Conservation (phyloP, 2,888 invertebrate genomes). For the Cetonia aurata region DNA sequence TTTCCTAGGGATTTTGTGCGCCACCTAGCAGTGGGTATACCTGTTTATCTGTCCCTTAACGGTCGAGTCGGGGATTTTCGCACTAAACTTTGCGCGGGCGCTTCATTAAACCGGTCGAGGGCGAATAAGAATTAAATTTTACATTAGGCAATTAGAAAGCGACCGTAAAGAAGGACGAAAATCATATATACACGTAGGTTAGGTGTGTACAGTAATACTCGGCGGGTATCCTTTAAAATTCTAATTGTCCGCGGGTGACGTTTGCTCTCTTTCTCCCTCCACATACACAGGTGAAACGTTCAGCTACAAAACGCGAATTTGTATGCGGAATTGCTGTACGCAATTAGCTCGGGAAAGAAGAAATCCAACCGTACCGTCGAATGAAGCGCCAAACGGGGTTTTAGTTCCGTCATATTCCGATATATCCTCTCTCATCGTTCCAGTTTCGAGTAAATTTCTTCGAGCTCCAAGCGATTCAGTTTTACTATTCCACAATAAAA, state of each 20-base stretch:
- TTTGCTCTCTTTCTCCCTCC: no score
- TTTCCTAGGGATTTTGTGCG: conserved; percentile 19
- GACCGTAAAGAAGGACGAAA: conserved; percentile 37
- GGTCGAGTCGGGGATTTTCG: conserved; percentile 27
- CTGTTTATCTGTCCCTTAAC: conserved; percentile 27
- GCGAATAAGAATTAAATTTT: conserved; percentile 40
- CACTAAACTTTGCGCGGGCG: conserved; percentile 17
- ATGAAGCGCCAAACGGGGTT: conserved; percentile 1
- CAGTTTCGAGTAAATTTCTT: conserved; percentile 25
- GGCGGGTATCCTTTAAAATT: conserved; percentile 30
- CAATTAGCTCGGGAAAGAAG: conserved; percentile 36
- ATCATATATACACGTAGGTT: conserved; percentile 21
- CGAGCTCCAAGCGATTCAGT: conserved; percentile 16
- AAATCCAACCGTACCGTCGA: conserved; percentile 34
- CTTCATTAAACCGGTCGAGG: conserved; percentile 34
- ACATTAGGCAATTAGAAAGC: conserved; percentile 40
- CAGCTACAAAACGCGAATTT: conserved; percentile 13
- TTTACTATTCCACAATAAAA: conserved; percentile 42
- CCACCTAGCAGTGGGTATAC: not conserved
- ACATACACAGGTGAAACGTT: not conserved
- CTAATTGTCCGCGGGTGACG: conserved; percentile 24
- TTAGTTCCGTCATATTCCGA: conserved; percentile 9
- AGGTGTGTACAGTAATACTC: no score
- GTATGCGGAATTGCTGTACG: conserved; percentile 31
- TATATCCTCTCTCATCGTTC: conserved; percentile 6